These are phyloP conservation scores for Lumbricus terrestris DNA, from an alignment of 2,888 invertebrate species.

Conservation along the genomic window DNA sequence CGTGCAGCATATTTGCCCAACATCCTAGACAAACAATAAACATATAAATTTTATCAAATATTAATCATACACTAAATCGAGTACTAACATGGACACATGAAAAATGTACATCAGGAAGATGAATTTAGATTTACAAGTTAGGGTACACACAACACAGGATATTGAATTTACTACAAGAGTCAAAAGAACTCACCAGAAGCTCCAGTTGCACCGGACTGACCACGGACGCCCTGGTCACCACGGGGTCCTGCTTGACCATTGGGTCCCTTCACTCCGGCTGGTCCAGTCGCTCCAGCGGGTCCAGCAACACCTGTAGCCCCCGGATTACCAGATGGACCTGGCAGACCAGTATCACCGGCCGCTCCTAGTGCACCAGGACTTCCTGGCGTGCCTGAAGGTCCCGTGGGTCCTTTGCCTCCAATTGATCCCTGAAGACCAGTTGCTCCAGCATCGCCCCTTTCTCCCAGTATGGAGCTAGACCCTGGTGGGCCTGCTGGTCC, in stretches of 20 bases:
- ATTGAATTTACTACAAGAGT: not conserved
- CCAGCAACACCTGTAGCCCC: slow-evolving; percentile 27
- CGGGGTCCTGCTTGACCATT: slow-evolving; percentile 31
- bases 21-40: too few species aligned
- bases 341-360: slow-evolving; percentile 21
- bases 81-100: too few species aligned
- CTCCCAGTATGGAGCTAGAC: slow-evolving; percentile 19
- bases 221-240: slow-evolving; percentile 30
- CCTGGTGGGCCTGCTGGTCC: slow-evolving; percentile 25
- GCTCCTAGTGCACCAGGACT: slow-evolving; percentile 28
- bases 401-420: slow-evolving; percentile 33
- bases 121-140: not conserved
- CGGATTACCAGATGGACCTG: slow-evolving; percentile 16
- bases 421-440: slow-evolving; percentile 23
- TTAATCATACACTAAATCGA: too few species aligned
- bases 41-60: too few species aligned
- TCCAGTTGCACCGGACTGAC: slow-evolving; percentile 30
- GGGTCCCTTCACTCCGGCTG: slow-evolving; percentile 22
- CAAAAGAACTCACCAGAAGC: slow-evolving; percentile 17
- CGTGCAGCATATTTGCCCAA: too few species aligned
- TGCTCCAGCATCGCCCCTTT: slow-evolving; percentile 23
- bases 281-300: slow-evolving; percentile 21
- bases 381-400: slow-evolving; percentile 31
- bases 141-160: not conserved
- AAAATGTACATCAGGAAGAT: not conserved